Conservation (phyloP, 1,140 invertebrate genomes). For the Neodiprion lecontei region DNA sequence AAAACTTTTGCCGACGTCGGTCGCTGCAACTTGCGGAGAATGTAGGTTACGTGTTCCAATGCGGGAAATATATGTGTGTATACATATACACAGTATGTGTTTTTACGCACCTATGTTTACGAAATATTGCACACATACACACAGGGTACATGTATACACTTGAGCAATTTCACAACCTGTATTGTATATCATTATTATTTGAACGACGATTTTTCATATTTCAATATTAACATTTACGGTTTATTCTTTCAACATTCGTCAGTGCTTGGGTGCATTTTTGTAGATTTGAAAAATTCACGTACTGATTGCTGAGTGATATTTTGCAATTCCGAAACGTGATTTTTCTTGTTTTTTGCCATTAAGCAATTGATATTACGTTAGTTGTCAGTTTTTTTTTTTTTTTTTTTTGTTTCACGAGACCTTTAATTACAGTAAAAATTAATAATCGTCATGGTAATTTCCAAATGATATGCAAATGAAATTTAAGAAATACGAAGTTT, state of each 20-base stretch:
- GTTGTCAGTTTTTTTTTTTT: background rate
- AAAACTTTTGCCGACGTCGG: too few species aligned
- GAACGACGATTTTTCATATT: background rate
- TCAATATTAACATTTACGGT: background rate
- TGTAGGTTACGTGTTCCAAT: background rate
- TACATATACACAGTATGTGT: background rate
- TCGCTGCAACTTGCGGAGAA: background rate
- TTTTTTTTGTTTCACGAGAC: background rate
- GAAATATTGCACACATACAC: background rate
- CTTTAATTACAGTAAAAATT: background rate
- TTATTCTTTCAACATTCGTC: background rate
- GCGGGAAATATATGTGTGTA: background rate
- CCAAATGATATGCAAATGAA: background rate
- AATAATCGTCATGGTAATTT: background rate
- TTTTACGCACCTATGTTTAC: background rate
- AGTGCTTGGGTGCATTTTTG: background rate
- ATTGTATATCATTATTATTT: background rate
- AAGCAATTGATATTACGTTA: background rate
- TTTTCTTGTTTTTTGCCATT: background rate
- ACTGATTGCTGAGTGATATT: too few species aligned
- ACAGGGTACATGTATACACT: background rate
- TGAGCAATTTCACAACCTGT: background rate
- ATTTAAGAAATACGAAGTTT: background rate
- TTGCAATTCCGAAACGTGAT: too few species aligned
- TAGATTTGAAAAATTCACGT: background rate